Percentiles rank a stretch among this genome's conserved stretches.
These are phyloP conservation scores for Vanessa tameamea DNA, from an alignment of 1,140 invertebrate genomes.

Conservation along the genomic window DNA sequence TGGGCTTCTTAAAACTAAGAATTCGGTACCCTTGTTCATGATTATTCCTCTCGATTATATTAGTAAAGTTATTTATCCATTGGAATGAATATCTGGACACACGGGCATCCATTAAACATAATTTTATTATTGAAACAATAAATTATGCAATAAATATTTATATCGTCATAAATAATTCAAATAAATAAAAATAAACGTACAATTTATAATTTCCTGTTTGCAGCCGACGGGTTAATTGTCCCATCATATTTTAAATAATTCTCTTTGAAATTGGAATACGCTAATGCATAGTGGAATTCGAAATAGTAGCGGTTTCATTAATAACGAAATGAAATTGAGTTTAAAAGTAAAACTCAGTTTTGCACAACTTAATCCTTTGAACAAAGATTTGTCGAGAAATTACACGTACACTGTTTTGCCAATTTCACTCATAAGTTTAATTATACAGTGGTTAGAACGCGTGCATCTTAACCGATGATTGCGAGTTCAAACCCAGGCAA, in stretches of 20 bases:
- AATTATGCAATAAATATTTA: too few relatives aligned
- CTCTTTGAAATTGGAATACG: constrained; percentile 17
- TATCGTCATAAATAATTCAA: background rate
- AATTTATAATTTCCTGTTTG: background rate
- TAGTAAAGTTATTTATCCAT: too few relatives aligned
- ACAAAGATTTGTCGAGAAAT: background rate
- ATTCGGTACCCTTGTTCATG: too few relatives aligned
- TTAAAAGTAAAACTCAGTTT: constrained; percentile 1
- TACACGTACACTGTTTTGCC: background rate
- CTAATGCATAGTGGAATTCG: constrained; percentile 13
- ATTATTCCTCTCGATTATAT: too few relatives aligned
- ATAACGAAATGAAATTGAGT: constrained; percentile 13
- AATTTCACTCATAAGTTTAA: too few relatives aligned
- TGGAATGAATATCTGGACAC: too few relatives aligned
- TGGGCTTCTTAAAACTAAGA: too few relatives aligned
- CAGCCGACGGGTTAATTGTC: constrained; percentile 2
- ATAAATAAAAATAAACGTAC: background rate
- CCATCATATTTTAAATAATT: constrained; percentile 5
- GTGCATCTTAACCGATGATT: too few relatives aligned
- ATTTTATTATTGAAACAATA: too few relatives aligned
- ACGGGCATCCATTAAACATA: too few relatives aligned
- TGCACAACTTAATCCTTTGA: background rate
- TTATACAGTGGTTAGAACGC: too few relatives aligned
- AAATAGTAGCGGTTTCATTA: constrained; percentile 25
- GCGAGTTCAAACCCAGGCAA: too few relatives aligned